Conservation (phyloP, 2,888 invertebrate genomes). For the Apodemia zela region DNA sequence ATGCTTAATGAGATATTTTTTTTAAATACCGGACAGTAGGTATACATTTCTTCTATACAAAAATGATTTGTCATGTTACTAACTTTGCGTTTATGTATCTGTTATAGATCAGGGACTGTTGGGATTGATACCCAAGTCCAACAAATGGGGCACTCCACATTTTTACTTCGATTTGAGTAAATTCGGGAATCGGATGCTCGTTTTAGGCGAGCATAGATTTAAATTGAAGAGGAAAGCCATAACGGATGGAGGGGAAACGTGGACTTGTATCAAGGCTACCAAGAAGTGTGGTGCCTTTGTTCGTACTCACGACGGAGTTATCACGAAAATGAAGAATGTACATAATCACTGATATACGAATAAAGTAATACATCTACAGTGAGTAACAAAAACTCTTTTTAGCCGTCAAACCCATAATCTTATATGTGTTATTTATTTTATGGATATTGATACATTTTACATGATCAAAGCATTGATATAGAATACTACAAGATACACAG, state of each 20-base stretch:
- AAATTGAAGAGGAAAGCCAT: not conserved
- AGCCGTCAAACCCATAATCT: too few species aligned
- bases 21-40: not conserved
- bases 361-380: too few species aligned
- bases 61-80: not conserved
- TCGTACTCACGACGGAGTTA: not conserved
- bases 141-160: constrained; percentile 9
- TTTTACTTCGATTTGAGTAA: constrained; percentile 5
- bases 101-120: not conserved
- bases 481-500: too few species aligned
- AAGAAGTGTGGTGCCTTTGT: not conserved
- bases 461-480: too few species aligned
- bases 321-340: not conserved
- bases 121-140: not conserved
- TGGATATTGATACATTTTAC: too few species aligned
- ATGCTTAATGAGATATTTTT: not conserved
- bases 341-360: not conserved
- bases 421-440: too few species aligned
- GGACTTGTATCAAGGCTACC: constrained; percentile 2
- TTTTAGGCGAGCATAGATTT: not conserved
- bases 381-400: too few species aligned
- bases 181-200: not conserved
- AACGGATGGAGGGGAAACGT: not conserved
- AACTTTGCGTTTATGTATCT: not conserved
- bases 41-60: not conserved